A percentile compares a stretch with the other conserved stretches of the same genome.
phyloP scores from a whole-genome alignment of 2,797 vertebrate genomes.

The Oryzias sinensis region DNA sequence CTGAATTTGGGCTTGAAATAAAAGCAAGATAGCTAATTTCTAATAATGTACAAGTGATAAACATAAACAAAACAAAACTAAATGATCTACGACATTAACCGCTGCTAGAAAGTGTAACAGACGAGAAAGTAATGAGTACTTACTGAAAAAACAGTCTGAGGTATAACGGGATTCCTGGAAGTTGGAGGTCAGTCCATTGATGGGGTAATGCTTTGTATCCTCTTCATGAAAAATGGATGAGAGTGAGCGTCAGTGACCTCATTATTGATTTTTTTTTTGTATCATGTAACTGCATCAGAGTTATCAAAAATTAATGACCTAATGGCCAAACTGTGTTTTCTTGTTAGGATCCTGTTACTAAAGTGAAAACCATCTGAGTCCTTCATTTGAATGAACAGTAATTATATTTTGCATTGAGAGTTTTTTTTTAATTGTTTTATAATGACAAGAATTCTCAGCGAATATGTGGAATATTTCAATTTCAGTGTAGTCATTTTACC shows the following conservation, averaged over 20 bases:
- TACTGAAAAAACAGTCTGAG: slow-evolving; percentile 99
- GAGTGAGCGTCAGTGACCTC: slow-evolving; percentile 64
- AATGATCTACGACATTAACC: too few relatives aligned
- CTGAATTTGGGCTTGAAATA: too few relatives aligned
- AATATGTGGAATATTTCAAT: background rate
- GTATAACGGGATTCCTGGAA: slow-evolving; percentile 96
- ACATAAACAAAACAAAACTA: too few relatives aligned
- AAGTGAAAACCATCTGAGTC: slow-evolving; percentile 37
- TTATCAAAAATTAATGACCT: slow-evolving; percentile 73
- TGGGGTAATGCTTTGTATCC: slow-evolving; percentile 91
- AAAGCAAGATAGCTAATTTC: too few relatives aligned
- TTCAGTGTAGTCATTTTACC: slow-evolving; percentile 74
- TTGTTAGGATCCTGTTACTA: slow-evolving; percentile 64
- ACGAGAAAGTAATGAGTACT: slow-evolving; percentile 72
- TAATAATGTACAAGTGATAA: too few relatives aligned
- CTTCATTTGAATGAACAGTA: slow-evolving; percentile 20
- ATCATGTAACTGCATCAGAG: slow-evolving; percentile 72
- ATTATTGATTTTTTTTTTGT: slow-evolving; percentile 69
- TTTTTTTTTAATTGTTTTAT: too few relatives aligned
- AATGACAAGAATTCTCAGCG: background rate
- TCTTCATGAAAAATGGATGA: slow-evolving; percentile 82
- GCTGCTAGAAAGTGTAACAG: slow-evolving; percentile 16
- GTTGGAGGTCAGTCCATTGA: slow-evolving; percentile 86
- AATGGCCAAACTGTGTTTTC: slow-evolving; percentile 60
- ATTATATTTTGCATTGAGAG: background rate